phyloP scores from a whole-genome alignment of 1,140 invertebrate species.

The Lepidostoma basale region DNA sequence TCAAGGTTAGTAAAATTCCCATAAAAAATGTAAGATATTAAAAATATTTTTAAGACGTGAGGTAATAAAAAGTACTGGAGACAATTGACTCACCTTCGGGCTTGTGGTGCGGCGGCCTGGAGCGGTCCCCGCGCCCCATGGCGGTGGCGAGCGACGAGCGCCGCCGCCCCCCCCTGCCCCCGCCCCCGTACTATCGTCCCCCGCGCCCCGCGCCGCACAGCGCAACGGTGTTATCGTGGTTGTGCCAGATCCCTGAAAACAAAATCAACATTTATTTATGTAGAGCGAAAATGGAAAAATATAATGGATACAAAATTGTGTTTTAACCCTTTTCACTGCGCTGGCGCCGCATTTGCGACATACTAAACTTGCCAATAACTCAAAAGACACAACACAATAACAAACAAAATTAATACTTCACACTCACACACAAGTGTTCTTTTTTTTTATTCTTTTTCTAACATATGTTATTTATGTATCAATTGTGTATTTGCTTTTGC shows the following conservation, averaged over 20 bases:
- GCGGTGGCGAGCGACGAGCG: slow-evolving; percentile 46
- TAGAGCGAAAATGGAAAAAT: neutral
- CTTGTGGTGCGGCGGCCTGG: slow-evolving; percentile 46
- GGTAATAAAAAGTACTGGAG: neutral
- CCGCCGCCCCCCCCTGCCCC: slow-evolving; percentile 37
- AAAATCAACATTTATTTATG: neutral
- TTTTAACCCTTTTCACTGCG: too few relatives aligned
- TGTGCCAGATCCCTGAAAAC: slow-evolving; percentile 56
- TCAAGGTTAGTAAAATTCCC: too few relatives aligned
- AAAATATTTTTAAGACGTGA: neutral
- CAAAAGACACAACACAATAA: too few relatives aligned
- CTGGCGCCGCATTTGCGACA: too few relatives aligned
- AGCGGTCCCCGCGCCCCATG: slow-evolving; percentile 59
- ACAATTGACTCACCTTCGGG: slow-evolving; percentile 30
- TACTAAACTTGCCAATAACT: too few relatives aligned
- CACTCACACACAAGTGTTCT: too few relatives aligned
- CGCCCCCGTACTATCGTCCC: slow-evolving; percentile 56
- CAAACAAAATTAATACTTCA: too few relatives aligned
- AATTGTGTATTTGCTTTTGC: too few relatives aligned
- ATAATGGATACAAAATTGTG: too few relatives aligned
- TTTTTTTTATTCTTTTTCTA: too few relatives aligned
- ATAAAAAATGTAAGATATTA: neutral
- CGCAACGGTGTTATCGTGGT: slow-evolving; percentile 55
- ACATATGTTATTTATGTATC: too few relatives aligned
- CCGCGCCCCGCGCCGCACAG: slow-evolving; percentile 50